A percentile compares a stretch with the other conserved stretches of the same genome.
phyloP scores from a whole-genome alignment of 2,113 vertebrate genomes.

The Sceloporus undulatus region DNA sequence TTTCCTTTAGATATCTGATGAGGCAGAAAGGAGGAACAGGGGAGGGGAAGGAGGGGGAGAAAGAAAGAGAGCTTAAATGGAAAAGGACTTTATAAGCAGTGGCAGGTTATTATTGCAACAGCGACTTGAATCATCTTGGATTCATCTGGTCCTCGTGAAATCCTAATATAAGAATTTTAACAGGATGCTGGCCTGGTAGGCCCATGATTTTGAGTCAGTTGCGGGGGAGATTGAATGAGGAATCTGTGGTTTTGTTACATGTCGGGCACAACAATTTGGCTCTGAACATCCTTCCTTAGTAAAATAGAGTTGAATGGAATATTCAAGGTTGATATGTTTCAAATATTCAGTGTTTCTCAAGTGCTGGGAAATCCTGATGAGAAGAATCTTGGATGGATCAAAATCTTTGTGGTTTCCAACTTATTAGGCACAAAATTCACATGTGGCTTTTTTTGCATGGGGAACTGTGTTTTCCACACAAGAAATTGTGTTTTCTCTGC shows the following conservation, averaged over 20 bases:
- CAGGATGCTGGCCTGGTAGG: constrained; percentile 17
- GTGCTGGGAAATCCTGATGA: too few relatives aligned
- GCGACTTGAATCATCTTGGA: constrained; percentile 5
- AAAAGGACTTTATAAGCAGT: constrained; percentile 28
- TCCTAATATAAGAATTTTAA: constrained; percentile 30
- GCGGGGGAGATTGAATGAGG: neutral
- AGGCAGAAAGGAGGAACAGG: constrained; percentile 34
- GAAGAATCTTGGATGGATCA: too few relatives aligned
- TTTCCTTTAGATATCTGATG: constrained; percentile 65
- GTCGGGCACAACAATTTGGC: neutral
- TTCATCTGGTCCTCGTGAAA: constrained; percentile 23
- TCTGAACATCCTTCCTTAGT: neutral
- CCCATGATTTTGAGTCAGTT: neutral
- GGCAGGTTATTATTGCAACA: constrained; percentile 35
- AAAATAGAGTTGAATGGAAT: too few relatives aligned
- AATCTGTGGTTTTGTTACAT: too few relatives aligned
- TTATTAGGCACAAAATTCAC: too few relatives aligned
- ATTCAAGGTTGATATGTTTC: too few relatives aligned
- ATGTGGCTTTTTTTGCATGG: too few relatives aligned
- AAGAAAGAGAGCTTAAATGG: constrained; percentile 53
- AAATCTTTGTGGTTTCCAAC: too few relatives aligned
- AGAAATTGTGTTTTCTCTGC: too few relatives aligned
- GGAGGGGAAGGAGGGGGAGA: constrained; percentile 37
- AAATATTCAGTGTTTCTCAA: too few relatives aligned
- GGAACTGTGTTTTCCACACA: too few relatives aligned